Conservation (phyloP, 2,797 vertebrate species). For the Tolypeutes matacus region DNA sequence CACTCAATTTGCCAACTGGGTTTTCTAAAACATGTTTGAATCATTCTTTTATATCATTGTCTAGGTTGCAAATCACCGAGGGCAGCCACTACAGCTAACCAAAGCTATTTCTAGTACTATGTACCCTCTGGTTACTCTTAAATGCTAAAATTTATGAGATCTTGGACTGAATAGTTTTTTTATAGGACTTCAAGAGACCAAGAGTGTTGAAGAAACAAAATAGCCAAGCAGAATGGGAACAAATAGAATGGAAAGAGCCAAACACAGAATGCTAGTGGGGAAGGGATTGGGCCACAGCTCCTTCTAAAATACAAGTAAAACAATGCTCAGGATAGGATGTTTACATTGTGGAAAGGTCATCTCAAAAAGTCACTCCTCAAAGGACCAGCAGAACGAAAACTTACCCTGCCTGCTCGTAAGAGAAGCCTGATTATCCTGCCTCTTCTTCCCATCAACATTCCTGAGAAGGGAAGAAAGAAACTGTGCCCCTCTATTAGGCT, state of each 20-base stretch:
- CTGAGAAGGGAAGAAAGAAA: neutral
- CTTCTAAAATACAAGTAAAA: neutral
- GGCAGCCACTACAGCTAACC: neutral
- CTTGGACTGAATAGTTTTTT: neutral
- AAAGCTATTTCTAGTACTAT: neutral
- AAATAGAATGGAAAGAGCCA: neutral
- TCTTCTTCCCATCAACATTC: neutral
- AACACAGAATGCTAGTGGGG: neutral
- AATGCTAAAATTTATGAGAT: neutral
- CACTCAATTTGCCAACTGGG: neutral
- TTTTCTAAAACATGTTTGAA: neutral
- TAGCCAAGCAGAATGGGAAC: neutral
- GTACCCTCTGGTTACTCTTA: neutral
- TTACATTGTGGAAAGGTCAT: neutral
- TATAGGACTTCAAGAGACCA: neutral
- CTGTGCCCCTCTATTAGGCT: neutral
- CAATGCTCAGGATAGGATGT: neutral
- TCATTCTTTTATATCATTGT: neutral
- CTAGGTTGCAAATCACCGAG: neutral
- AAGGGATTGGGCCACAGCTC: neutral
- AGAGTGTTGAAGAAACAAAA: neutral
- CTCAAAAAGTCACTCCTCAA: neutral
- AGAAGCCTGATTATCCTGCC: neutral
- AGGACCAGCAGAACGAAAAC: neutral
- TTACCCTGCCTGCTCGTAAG: neutral